phyloP scores from a whole-genome alignment of 2,797 vertebrate genomes.

The Alosa sapidissima region DNA sequence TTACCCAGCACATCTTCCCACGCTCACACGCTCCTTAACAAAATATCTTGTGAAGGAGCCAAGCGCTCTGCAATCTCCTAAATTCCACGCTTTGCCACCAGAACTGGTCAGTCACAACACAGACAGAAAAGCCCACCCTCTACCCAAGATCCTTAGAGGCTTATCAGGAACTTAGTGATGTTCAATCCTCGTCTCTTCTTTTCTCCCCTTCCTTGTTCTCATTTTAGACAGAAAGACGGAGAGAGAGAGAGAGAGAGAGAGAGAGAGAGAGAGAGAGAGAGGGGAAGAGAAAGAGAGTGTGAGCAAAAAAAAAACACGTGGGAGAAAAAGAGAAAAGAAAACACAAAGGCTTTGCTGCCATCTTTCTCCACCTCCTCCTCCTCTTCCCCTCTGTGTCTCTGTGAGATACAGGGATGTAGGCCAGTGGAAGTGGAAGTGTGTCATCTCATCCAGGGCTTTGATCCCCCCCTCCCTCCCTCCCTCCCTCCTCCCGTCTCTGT shows the following conservation, averaged over 20 bases:
- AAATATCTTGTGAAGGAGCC: slow-evolving; percentile 34
- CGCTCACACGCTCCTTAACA: slow-evolving; percentile 33
- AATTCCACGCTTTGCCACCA: slow-evolving; percentile 43
- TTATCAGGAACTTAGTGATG: slow-evolving; percentile 63
- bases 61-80: slow-evolving; percentile 32
- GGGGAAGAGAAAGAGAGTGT: slow-evolving; percentile 29
- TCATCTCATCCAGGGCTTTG: slow-evolving; percentile 70
- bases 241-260: slow-evolving; percentile 12
- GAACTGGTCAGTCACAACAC: slow-evolving; percentile 39
- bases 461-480: slow-evolving; percentile 54
- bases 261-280: not conserved
- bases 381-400: slow-evolving; percentile 51
- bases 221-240: not conserved
- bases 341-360: slow-evolving; percentile 27
- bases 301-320: slow-evolving; percentile 40
- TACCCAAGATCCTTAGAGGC: slow-evolving; percentile 44
- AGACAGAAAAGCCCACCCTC: slow-evolving; percentile 46
- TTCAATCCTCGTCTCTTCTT: slow-evolving; percentile 34
- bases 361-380: slow-evolving; percentile 47
- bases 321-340: slow-evolving; percentile 19
- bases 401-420: slow-evolving; percentile 62
- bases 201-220: not conserved
- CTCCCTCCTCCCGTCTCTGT: slow-evolving; percentile 41
- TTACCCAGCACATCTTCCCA: not conserved
- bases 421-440: slow-evolving; percentile 59